Evolutionary conservation across 1,140 invertebrate genomes (phyloP), one percentile per base, ranked within the genome.

Genomic region (Pteromalus puparum): DNA sequence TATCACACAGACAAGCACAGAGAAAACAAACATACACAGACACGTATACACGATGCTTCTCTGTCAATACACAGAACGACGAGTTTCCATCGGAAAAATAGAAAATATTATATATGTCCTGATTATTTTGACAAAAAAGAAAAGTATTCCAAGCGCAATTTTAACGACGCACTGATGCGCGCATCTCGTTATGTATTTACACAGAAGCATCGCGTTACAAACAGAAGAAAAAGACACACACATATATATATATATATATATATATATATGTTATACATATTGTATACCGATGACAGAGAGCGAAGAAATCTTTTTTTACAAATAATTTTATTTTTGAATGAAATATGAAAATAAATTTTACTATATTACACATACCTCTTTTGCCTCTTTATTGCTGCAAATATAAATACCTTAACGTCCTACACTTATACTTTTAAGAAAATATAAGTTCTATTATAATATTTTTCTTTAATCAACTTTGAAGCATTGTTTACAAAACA

Each of bases 251-350:
- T 83, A 76, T 72, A 53, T 2, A 85, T 84, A 85, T 79, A 79
- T 86, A 89, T 88, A 88, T 87, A 84, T 61, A 61, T 87, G 87
- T 90, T 87, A 87, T 89, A 88, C 87, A 89, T 90, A 89, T 90
- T 90, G 87, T 89, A 87, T 88, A 90, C 82, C 86, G 85, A n/a
- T n/a, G n/a, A 89, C 75, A 87, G 85, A 88, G 70, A 90, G 86
- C 88, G 88, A 87, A 89, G 89, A 90, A 91, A 88, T 90, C 90
- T 92, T 93, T 93, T 92, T 93, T 91, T 92, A 93, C 91, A 91
- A 91, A 92, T 92, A 90, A 93, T 92, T 93, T 92, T 93, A 93
- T 93, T 93, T 93, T 93, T 93, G 89, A 93, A 92, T 90, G 89
- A 92, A 91, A 92, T 89, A 91, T 87, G 86, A 90, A 91, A 91